These are phyloP conservation scores for Scylla paramamosain DNA, from an alignment of 1,140 invertebrate species.

Conservation along the genomic window DNA sequence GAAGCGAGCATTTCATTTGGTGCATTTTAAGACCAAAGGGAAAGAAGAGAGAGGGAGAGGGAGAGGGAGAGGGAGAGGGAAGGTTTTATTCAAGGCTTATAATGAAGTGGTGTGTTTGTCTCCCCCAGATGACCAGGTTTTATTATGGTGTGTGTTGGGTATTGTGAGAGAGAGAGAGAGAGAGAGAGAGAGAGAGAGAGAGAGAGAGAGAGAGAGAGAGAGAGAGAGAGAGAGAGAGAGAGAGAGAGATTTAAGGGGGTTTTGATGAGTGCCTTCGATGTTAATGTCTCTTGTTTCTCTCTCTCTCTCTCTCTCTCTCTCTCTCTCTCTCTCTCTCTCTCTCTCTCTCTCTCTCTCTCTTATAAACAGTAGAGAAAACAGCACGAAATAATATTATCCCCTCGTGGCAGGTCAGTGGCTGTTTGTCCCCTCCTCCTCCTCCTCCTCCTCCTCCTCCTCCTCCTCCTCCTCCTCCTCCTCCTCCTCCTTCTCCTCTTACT, in stretches of 20 bases:
- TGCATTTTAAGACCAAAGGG: neutral
- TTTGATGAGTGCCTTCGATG: no score
- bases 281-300: neutral
- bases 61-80: neutral
- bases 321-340: neutral
- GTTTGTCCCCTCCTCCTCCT: neutral
- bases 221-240: no score
- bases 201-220: no score
- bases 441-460: conserved; percentile 43
- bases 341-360: neutral
- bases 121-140: neutral
- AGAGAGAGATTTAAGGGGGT: no score
- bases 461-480: conserved; percentile 7
- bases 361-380: neutral
- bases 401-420: no score
- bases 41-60: neutral
- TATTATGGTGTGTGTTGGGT: no score
- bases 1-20: neutral
- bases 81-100: neutral
- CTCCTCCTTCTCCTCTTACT: conserved; percentile 30
- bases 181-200: no score
- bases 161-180: no score
- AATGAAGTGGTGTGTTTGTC: neutral
- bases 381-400: neutral
- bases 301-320: conserved; percentile 21